phyloP scores from a whole-genome alignment of 2,113 vertebrate genomes.

The Raja brachyura region DNA sequence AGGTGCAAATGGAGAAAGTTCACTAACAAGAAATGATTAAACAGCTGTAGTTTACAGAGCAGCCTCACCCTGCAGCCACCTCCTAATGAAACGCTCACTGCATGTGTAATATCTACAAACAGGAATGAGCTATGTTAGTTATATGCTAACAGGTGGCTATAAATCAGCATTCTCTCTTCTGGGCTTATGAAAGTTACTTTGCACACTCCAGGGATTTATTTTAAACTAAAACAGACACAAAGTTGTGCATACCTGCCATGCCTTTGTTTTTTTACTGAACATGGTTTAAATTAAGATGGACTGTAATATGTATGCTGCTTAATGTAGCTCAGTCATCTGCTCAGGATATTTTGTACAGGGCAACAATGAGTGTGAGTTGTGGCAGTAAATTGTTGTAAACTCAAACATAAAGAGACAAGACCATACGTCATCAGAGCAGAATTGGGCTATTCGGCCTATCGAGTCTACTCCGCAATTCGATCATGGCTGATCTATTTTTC shows the following conservation, averaged over 20 bases:
- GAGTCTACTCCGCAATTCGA: too few species aligned
- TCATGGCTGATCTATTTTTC: too few species aligned
- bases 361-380: conserved; percentile 60
- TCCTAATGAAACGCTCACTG: conserved; percentile 61
- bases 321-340: conserved; percentile 58
- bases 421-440: too few species aligned
- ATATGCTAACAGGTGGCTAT: conserved; percentile 55
- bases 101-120: conserved; percentile 51
- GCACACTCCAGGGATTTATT: conserved; percentile 50
- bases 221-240: conserved; percentile 61
- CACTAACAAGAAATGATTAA: conserved; percentile 57
- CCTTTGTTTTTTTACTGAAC: conserved; percentile 49
- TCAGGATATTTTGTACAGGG: conserved; percentile 57
- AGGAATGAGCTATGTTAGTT: conserved; percentile 48
- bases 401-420: conserved; percentile 47
- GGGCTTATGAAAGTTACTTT: conserved; percentile 55
- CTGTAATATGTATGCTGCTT: conserved; percentile 51
- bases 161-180: conserved; percentile 52
- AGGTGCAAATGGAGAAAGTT: neutral
- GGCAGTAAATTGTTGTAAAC: conserved; percentile 61
- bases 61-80: conserved; percentile 53
- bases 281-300: conserved; percentile 63
- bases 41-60: conserved; percentile 63
- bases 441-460: too few species aligned
- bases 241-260: conserved; percentile 45